Conservation (phyloP, 1,140 invertebrate species). For the Latrodectus geometricus region DNA sequence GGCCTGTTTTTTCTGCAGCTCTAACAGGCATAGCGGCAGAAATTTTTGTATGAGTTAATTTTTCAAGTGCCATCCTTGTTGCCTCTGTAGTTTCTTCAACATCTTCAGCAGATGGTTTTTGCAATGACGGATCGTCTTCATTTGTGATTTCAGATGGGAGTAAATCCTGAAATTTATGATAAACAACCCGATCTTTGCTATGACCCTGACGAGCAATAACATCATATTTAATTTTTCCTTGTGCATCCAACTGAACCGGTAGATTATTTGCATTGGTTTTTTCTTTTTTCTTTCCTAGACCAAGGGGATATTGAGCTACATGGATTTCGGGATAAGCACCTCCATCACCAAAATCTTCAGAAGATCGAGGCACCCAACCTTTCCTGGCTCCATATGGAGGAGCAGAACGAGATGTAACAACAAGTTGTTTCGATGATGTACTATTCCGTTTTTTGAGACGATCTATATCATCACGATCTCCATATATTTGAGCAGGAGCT, state of each 20-base stretch:
- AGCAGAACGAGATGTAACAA: conserved; percentile 19
- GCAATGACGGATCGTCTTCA: conserved; percentile 89
- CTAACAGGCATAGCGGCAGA: conserved; percentile 91
- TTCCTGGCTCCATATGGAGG: conserved; percentile 96
- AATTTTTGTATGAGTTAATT: conserved; percentile 88
- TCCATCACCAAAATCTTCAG: conserved; percentile 89
- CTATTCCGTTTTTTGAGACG: conserved; percentile 71
- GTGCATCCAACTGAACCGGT: conserved; percentile 91
- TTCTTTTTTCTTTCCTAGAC: conserved; percentile 78
- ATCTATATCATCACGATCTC: conserved; percentile 88
- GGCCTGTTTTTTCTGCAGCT: conserved; percentile 88
- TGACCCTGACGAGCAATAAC: conserved; percentile 94
- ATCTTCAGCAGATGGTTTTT: conserved; percentile 85
- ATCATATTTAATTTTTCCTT: conserved; percentile 97
- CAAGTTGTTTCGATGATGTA: conserved; percentile 3
- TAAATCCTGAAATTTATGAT: conserved; percentile 93
- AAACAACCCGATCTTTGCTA: conserved; percentile 94
- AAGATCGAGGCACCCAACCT: conserved; percentile 89
- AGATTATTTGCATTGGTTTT: conserved; percentile 83
- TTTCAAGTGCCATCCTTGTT: conserved; percentile 85
- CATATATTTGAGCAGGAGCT: conserved; percentile 83
- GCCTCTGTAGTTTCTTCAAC: conserved; percentile 78
- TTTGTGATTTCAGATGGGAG: conserved; percentile 92
- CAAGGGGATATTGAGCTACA: conserved; percentile 95
- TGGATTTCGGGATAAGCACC: conserved; percentile 98